Evolutionary conservation across 2,888 invertebrate genomes (phyloP), one percentile per base, ranked within the genome.

Genomic region (Diachrysia chrysitis): DNA sequence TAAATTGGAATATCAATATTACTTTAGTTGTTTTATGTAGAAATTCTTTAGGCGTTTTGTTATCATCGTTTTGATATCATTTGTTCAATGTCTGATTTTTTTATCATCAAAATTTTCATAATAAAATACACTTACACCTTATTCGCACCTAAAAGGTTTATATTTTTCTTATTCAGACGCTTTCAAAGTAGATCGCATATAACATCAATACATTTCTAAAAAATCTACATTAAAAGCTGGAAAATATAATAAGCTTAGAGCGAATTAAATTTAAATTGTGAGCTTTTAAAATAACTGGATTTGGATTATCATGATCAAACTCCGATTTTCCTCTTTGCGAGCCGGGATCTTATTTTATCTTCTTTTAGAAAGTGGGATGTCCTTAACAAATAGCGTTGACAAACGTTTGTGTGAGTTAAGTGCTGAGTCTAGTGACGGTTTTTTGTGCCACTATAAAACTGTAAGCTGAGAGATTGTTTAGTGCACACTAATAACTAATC

Each of bases 1-100:
- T 62, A 59, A 59, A 66, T 76, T 60, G n/a, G 9, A 63, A 67
- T 53, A 37, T 58, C 48, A 64, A 76, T 71, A 21, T 67, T 72
- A 55, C 29, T 63, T 74, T 59, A 74, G 42, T 72, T 35, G 48
- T 65, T 16, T 51, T 48, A 10, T 19, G 19, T 51, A 1, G 48
- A 21, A 53, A 56, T 60, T n/a, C 42, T 59, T 16, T 21, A 23
- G 4, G 23, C 14, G 23, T 53, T 46, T 25, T 25, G 2, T 25
- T 10, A 9, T 63, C 10, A 32, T 32, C 10, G 32, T 32, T 32
- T n/a, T 17, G 35, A 69, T 67, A 61, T 58, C 23, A 25, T n/a
- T 25, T 21, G 19, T 51, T 51, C 19, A 19, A 12, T 51, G 19
- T 51, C 9, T 2, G 1, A 51, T 51, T 51, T 51, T 12, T 51